Conservation (phyloP, 1,140 invertebrate species). For the Microplitis mediator region DNA sequence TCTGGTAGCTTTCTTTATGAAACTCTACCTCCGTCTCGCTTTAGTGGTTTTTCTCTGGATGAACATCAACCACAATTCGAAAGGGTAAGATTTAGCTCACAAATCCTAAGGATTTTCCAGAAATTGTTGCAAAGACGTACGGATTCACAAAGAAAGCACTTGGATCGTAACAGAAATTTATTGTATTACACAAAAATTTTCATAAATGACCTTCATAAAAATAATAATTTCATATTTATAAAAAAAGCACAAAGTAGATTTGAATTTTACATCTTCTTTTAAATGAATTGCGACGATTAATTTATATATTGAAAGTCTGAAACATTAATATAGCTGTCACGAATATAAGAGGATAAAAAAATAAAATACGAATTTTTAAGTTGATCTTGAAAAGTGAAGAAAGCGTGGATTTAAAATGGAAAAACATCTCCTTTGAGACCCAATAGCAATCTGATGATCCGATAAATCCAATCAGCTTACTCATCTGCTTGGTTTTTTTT, state of each 20-base stretch:
- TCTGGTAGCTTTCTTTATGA: background rate
- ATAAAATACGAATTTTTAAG: background rate
- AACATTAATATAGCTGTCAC: background rate
- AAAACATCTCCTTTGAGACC: background rate
- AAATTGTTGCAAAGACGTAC: background rate
- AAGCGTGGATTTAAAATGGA: conserved; percentile 13
- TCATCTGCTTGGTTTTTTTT: conserved; percentile 43
- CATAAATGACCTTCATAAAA: background rate
- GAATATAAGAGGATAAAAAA: background rate
- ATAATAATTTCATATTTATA: background rate
- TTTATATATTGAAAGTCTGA: no score
- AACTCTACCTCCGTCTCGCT: background rate
- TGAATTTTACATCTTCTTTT: no score
- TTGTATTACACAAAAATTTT: background rate
- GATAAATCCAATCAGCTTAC: conserved; percentile 59
- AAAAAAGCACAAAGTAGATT: no score
- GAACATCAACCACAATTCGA: conserved; percentile 9
- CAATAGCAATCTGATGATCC: conserved; percentile 44
- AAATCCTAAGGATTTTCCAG: conserved; percentile 9
- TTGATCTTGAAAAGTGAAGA: background rate
- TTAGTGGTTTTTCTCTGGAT: background rate
- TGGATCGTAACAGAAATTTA: background rate
- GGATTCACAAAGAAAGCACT: conserved; percentile 3
- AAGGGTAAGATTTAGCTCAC: background rate
- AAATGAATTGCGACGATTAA: no score